phyloP scores from a whole-genome alignment of 2,797 vertebrate genomes.

The Botia kubotai region DNA sequence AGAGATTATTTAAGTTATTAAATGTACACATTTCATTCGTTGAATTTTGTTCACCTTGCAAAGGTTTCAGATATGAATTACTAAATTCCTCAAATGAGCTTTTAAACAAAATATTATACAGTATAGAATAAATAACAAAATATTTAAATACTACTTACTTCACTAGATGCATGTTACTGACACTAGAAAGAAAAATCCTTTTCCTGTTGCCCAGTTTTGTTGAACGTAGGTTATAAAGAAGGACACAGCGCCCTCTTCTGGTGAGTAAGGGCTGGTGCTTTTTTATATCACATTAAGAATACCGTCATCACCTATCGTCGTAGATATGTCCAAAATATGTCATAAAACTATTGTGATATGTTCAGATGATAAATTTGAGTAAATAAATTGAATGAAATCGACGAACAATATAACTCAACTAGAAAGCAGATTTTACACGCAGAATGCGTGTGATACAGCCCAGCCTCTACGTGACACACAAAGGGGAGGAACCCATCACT shows the following conservation, averaged over 20 bases:
- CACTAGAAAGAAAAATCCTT: not conserved
- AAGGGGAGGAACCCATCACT: constrained; percentile 22
- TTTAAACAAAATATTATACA: not conserved
- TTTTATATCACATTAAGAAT: not conserved
- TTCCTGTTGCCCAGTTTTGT: not conserved
- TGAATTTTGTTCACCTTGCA: too few species aligned
- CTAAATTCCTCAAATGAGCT: not conserved
- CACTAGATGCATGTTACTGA: too few species aligned
- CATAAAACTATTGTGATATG: not conserved
- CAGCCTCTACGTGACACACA: constrained; percentile 25
- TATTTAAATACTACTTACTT: too few species aligned
- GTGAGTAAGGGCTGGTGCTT: not conserved
- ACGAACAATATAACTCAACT: not conserved
- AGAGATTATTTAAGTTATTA: too few species aligned
- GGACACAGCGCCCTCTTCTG: constrained; percentile 5
- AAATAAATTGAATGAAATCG: not conserved
- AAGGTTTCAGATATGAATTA: too few species aligned
- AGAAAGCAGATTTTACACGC: not conserved
- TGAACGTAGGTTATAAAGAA: too few species aligned
- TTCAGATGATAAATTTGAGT: not conserved
- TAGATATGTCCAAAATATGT: not conserved
- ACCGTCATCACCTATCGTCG: not conserved
- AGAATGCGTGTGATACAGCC: constrained; percentile 20
- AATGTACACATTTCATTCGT: too few species aligned
- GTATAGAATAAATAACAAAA: not conserved